These are phyloP conservation scores for Harpagoxenus sublaevis DNA, from an alignment of 2,888 invertebrate species.

Conservation along the genomic window DNA sequence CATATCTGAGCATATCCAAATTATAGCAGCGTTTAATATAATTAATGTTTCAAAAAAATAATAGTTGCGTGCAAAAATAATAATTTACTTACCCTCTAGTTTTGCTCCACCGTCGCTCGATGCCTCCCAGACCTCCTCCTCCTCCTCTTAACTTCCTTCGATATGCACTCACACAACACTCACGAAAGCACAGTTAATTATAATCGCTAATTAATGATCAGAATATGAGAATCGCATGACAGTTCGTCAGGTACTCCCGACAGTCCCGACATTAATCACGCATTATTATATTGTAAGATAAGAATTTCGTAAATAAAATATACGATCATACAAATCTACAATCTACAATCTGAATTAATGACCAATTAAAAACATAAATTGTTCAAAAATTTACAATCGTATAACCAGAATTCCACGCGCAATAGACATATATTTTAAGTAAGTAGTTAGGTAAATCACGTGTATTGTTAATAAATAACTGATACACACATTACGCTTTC, in stretches of 20 bases:
- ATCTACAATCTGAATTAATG: no score
- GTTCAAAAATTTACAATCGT: no score
- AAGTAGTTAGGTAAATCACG: no score
- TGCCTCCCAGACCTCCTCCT: neutral
- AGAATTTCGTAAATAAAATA: no score
- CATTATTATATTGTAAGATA: no score
- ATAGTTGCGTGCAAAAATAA: neutral
- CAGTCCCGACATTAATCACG: neutral
- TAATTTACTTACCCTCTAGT: neutral
- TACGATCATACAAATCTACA: no score
- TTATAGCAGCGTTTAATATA: neutral
- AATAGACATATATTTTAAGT: no score
- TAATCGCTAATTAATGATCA: neutral
- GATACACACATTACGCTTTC: no score
- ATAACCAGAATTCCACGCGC: no score
- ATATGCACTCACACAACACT: neutral
- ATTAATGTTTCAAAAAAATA: conserved; percentile 3
- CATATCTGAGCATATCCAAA: neutral
- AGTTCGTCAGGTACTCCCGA: neutral
- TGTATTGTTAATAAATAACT: no score
- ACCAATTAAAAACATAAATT: no score
- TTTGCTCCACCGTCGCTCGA: neutral
- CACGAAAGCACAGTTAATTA: neutral
- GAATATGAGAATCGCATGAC: neutral
- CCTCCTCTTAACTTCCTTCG: neutral